Evolutionary conservation across 2,888 invertebrate species (phyloP), one percentile per base, ranked within the genome.

Genomic region (Tinea trinotella): DNA sequence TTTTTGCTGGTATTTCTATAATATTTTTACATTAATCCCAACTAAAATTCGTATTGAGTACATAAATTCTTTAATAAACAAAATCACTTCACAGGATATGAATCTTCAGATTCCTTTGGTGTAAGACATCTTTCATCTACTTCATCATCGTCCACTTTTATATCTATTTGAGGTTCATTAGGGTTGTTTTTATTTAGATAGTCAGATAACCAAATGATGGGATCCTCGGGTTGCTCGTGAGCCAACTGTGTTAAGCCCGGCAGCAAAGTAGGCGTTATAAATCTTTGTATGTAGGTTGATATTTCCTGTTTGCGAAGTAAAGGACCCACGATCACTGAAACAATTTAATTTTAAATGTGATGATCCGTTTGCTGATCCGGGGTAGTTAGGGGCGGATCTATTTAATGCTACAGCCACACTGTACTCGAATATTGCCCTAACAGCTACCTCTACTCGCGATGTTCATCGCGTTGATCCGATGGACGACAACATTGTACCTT

Each of bases 121-220:
- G 82, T 77, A 40, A 70, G 74, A 50, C 84, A 84, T 1, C 70
- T 63, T 15, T 53, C 57, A 5, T 82, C 75, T 1, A 76, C 74
- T 5, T 62, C 61, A 46, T 64, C 57, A 1, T 70, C 75, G 0
- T 65, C 53, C 1, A 65, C 57, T 55, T 70, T 72, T 0, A 74
- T 62, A 1, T 66, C 74, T 3, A 74, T 30, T 50, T 79, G 84
- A 0, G 92, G 93, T 66, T 90, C 91, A 67, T 92, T 92, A 2
- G 93, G 93, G 77, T 95, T 94, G 71, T 94, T 90, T 40, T 87
- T 74, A 4, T 91, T 76, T 36, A 96, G 76, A 89, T 93, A 91
- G 59, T 94, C 91, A 1, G 93, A 94, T 40, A 96, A 75, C 91
- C 92, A 94, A 20, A 91, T 69, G 35, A 95, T 76, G 0, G 95